phyloP scores from a whole-genome alignment of 2,888 invertebrate genomes.

The Cylindroiulus punctatus region DNA sequence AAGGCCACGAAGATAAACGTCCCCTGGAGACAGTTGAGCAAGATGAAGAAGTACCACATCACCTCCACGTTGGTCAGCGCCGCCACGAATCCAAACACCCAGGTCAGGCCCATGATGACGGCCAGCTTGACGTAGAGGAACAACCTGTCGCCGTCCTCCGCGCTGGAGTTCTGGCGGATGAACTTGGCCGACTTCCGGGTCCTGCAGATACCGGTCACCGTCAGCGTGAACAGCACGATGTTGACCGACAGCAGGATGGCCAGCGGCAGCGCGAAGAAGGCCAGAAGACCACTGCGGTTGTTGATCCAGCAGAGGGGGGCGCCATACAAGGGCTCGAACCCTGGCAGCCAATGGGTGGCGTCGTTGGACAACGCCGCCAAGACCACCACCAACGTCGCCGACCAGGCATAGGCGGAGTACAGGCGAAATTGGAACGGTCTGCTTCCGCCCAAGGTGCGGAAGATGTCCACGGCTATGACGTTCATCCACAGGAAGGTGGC shows the following conservation, averaged over 20 bases:
- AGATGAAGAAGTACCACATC: conserved; percentile 68
- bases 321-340: conserved; percentile 57
- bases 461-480: conserved; percentile 67
- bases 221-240: conserved; percentile 64
- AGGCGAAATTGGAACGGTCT: neutral
- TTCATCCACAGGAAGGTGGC: conserved; percentile 68
- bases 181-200: neutral
- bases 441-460: conserved; percentile 64
- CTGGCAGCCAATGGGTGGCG: conserved; percentile 58
- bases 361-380: conserved; percentile 60
- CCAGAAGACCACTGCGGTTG: conserved; percentile 63
- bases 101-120: conserved; percentile 67
- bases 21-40: conserved; percentile 68
- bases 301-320: conserved; percentile 66
- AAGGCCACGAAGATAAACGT: conserved; percentile 69
- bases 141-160: conserved; percentile 61
- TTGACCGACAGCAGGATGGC: conserved; percentile 65
- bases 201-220: conserved; percentile 63
- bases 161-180: neutral
- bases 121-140: conserved; percentile 65
- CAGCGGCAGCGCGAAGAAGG: conserved; percentile 67
- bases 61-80: conserved; percentile 63
- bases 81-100: conserved; percentile 67
- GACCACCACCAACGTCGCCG: conserved; percentile 64
- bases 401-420: conserved; percentile 66